Evolutionary conservation across 2,113 vertebrate species (phyloP), one percentile per base, ranked within the genome.

Genomic region (Limanda limanda): DNA sequence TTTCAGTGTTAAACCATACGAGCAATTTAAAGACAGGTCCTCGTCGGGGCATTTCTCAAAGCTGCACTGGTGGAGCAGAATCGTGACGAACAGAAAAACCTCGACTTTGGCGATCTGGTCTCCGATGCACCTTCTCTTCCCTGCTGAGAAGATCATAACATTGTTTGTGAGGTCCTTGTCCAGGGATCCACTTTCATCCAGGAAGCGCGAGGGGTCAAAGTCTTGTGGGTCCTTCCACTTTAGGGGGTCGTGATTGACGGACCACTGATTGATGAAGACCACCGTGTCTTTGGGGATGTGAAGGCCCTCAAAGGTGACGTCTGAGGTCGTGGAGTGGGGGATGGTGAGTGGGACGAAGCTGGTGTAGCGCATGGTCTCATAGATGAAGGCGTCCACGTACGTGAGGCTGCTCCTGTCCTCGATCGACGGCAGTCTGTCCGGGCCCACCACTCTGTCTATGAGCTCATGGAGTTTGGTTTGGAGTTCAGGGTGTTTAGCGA

Each of bases 181-280:
- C 4, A 97, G 76, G 45, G 58, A 78, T n/a, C 79, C 91, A 0
- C 82, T 86, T 18, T 85, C 78, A 0, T 96, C 92, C 57, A 96
- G 67, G 81, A 97, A 96, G 5, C 96, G 91, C 0, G 76, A 47
- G 0, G 95, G 95, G 81, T 96, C 86, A n/a, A 97, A 97, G 51
- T 91, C 5, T 0, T 95, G 89, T 0, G 95, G 95, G 25, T 97
- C 92, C 3, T 89, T 92, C 95, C 96, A 97, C 66, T 89, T 94
- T 65, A 78, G 12, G 14, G 83, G 27, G 81, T 97, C 95, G 0
- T 96, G 95, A 79, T 97, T 97, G 84, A 95, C 92, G 0, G 95
- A 96, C 96, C 96, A 96, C 85, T 97, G 96, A 90, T 96, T 96
- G 86, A 97, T 86, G 81, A 97, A 96, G 75, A 96, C 88, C 71